Base-by-base conservation (phyloP, 2,888 invertebrate species). In the Ormyrus labotus region DNA sequence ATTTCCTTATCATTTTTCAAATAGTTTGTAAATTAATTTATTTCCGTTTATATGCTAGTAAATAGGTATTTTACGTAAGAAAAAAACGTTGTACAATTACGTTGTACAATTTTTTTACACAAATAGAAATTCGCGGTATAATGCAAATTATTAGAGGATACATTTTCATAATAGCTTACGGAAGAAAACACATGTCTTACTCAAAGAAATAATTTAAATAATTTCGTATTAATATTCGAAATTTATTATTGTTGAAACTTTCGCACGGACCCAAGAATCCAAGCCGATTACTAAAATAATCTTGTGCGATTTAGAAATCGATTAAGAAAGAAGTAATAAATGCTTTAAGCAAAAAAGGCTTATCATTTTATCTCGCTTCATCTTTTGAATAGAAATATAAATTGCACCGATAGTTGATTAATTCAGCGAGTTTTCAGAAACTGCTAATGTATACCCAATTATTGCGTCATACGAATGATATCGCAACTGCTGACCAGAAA, bases 401-500 rank as follows among this genome's bases (percentile, higher is more conserved):
- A 72, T 75, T 63, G 73, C 75, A 70, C 45, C 58, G 51, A 58
- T 57, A 57, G 65, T 67, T 78, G 70, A 78, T 78, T 80, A 82
- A 80, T 80, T 70, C 72, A 77, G 65, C 73, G 51, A 47, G 57
- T 82, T 82, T 79, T 79, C 69, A 57, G 76, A 82, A 69, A 65
- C 75, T 58, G 50, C 51, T 73, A 50, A 58, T 34, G 34, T 61
- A 78, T 74, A 67, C 68, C 34, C 50, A 58, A 70, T 58, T 75
- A 60, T 81, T 81, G 74, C 78, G 65, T 71, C 81, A 78, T 51
- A 48, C 60, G 77, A 69, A 81, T 81, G 73, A 81, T 81, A 78
- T 61, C 73, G 70, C 55, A 77, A 77, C 74, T 79, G 45, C 57
- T 61, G 34, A 58, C 61, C 76, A 81, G 78, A 81, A 74, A 74